Evolutionary conservation across 2,888 invertebrate species (phyloP).

Genomic region (Stenoptilia bipunctidactyla): DNA sequence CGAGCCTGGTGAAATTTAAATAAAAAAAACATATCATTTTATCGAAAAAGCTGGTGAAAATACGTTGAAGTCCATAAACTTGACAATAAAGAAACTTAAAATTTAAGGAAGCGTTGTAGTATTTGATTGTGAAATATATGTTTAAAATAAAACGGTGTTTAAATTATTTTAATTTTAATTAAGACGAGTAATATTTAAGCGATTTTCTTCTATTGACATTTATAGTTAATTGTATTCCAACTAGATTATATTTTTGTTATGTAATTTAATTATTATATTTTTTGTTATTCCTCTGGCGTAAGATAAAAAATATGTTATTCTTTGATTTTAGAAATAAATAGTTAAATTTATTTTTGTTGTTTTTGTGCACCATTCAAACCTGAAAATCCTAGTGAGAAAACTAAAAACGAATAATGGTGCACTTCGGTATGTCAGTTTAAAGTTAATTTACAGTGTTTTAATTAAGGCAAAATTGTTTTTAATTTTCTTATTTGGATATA

Average conservation of each 20-base stretch:
- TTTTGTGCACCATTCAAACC: slow-evolving; percentile 12
- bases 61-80: too few species aligned
- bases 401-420: neutral
- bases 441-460: too few species aligned
- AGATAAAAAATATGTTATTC: slow-evolving; percentile 5
- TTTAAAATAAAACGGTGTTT: too few species aligned
- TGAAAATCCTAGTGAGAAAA: neutral
- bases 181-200: too few species aligned
- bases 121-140: too few species aligned
- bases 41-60: too few species aligned
- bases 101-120: too few species aligned
- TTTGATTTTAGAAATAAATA: slow-evolving; percentile 1
- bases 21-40: too few species aligned
- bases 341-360: slow-evolving; percentile 13
- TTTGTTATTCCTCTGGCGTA: slow-evolving; percentile 28
- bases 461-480: slow-evolving; percentile 1
- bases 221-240: neutral
- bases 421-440: neutral
- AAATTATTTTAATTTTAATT: too few species aligned
- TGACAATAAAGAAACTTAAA: too few species aligned
- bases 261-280: slow-evolving; percentile 7
- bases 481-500: slow-evolving; percentile 7
- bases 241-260: neutral
- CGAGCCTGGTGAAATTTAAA: too few species aligned
- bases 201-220: too few species aligned